Base-by-base conservation (phyloP, 2,797 vertebrate genomes). In the Hemitrygon akajei region DNA sequence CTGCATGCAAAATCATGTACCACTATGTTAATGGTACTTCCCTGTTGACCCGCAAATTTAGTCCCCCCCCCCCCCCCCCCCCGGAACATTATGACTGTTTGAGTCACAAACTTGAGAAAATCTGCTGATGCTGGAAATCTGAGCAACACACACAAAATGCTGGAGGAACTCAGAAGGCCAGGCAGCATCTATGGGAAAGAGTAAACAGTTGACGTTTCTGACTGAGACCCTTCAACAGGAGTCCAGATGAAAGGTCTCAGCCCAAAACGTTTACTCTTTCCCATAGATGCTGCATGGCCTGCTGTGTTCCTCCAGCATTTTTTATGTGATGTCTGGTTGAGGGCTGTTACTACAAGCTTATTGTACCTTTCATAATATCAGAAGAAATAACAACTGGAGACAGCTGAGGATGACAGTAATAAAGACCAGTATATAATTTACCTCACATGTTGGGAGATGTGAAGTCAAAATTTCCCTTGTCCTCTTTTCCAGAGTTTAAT, bases 401-500 rank as follows among this genome's bases (percentile, higher is more conserved):
- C 82, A 86, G 82, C 82, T 63, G 82, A 58, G 60, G 82, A 86
- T 27, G 30, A 86, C 30, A 10, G 30, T 86, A 86, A 86, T 86
- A 63, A 86, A 86, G 82, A 86, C 58, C n/a, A 27, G 82, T 63
- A 30, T 60, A 11, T 14, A 63, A 86, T 25, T 60, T 60, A 86
- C 60, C 60, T 60, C 56, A 86, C 40, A 63, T 63, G 12, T 4
- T 86, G 82, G 11, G 56, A 60, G 82, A 27, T 63, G 82, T n/a
- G 27, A 86, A 86, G 58, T 60, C 56, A 84, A 84, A 56, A 84
- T 58, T 58, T 0, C 30, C 56, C 60, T 86, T 60, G 82, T 22
- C 4, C 25, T 30, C 27, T 63, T 63, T 86, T 12, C 58, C 27
- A 56, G 80, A 82, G 80, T 40, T 47, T 82, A 82, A 82, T 82